Evolutionary conservation across 2,888 invertebrate genomes (phyloP).

Genomic region (Hymenopus coronatus): DNA sequence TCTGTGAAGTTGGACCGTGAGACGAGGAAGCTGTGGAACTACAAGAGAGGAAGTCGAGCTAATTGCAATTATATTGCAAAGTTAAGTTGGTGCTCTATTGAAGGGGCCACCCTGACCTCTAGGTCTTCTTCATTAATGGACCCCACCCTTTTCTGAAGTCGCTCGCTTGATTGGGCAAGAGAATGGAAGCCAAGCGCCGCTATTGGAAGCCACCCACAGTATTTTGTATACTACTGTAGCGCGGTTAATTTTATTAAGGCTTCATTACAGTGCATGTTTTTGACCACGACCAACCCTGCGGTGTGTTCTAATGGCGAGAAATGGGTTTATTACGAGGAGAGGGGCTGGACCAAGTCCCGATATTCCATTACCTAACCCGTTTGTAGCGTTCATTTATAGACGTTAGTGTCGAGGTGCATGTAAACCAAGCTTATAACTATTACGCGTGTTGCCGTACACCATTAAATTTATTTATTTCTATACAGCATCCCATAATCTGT

Average conservation of each 20-base stretch:
- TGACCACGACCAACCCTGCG: not conserved
- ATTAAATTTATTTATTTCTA: not conserved
- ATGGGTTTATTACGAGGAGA: not conserved
- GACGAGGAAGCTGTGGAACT: not conserved
- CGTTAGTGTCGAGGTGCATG: not conserved
- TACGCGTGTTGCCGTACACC: not conserved
- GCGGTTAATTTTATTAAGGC: not conserved
- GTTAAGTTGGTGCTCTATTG: slow-evolving; percentile 13
- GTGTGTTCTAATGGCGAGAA: not conserved
- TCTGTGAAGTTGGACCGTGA: not conserved
- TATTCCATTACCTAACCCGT: not conserved
- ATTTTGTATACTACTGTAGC: not conserved
- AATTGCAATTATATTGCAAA: slow-evolving; percentile 20
- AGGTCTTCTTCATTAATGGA: not conserved
- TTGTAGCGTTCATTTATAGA: not conserved
- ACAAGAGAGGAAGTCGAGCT: not conserved
- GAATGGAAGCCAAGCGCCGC: not conserved
- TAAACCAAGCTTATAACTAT: not conserved
- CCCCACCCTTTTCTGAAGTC: not conserved
- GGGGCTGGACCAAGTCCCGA: not conserved
- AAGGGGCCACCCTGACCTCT: not conserved
- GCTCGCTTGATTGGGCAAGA: not conserved
- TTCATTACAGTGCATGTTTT: not conserved
- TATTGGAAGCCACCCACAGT: not conserved
- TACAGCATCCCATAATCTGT: not conserved